These are phyloP conservation scores for Eumacrocentrus americanus DNA, from an alignment of 2,888 invertebrate species.

Conservation along the genomic window DNA sequence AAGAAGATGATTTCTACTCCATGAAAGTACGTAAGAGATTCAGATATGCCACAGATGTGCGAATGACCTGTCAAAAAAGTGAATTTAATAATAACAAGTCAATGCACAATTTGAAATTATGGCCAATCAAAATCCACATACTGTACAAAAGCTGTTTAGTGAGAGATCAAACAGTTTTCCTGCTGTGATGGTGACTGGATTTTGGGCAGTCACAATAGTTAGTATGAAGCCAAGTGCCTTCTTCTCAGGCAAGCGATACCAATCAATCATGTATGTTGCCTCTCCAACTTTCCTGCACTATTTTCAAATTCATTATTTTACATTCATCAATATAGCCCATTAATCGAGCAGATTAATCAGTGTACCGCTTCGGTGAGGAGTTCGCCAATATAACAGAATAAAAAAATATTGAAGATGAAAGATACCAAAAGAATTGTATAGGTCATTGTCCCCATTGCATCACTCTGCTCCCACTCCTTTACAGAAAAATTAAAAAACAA, in stretches of 20 bases:
- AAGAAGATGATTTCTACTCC: background rate
- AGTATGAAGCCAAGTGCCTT: conserved; percentile 35
- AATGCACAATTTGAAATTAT: background rate
- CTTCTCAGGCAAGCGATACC: conserved; percentile 42
- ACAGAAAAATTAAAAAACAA: conserved; percentile 3
- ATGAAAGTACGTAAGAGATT: conserved; percentile 2
- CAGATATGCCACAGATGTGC: conserved; percentile 6
- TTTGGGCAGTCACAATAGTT: conserved; percentile 39
- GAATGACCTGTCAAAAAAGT: background rate
- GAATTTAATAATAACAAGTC: too few relatives aligned
- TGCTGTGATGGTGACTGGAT: conserved; percentile 41
- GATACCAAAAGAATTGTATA: conserved; percentile 25
- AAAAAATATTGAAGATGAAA: conserved; percentile 41
- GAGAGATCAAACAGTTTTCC: conserved; percentile 45
- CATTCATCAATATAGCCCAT: background rate
- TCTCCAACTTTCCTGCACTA: conserved; percentile 44
- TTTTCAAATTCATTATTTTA: background rate
- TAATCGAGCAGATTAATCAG: background rate
- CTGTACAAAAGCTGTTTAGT: conserved; percentile 44
- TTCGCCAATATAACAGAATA: conserved; percentile 50
- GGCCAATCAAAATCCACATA: conserved; percentile 28
- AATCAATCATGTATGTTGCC: conserved; percentile 41
- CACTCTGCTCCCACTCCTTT: conserved; percentile 30
- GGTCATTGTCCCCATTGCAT: conserved; percentile 24
- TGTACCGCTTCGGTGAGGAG: conserved; percentile 46